These are phyloP conservation scores for Apocrypta bakeri DNA, from an alignment of 1,140 invertebrate species.

Conservation along the genomic window DNA sequence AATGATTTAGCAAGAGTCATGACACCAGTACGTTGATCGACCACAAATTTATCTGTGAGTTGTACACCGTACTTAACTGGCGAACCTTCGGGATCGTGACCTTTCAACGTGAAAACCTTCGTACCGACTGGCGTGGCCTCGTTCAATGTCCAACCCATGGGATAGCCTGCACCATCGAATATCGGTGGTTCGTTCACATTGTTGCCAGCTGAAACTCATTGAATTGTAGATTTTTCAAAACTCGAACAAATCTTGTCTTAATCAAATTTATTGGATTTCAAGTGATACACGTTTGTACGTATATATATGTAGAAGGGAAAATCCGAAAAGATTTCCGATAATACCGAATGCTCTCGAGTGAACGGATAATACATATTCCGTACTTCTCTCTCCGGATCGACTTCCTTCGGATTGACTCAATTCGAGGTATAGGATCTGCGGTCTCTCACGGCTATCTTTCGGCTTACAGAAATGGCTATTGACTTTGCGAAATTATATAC, in stretches of 20 bases:
- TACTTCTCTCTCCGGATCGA: slow-evolving; percentile 1
- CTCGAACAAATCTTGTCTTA: too few species aligned
- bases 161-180: slow-evolving; percentile 67
- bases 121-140: slow-evolving; percentile 86
- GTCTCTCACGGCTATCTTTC: not conserved
- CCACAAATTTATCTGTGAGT: slow-evolving; percentile 86
- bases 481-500: not conserved
- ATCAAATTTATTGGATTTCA: too few species aligned
- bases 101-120: slow-evolving; percentile 84
- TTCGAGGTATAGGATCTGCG: not conserved
- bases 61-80: slow-evolving; percentile 83
- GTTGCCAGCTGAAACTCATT: slow-evolving; percentile 65
- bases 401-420: slow-evolving; percentile 2
- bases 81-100: slow-evolving; percentile 86
- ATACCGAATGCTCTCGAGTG: slow-evolving; percentile 3
- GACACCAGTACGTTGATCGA: slow-evolving; percentile 84
- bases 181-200: slow-evolving; percentile 73
- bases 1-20: slow-evolving; percentile 86
- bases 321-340: slow-evolving; percentile 36
- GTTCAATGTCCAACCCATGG: slow-evolving; percentile 77
- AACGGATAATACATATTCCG: slow-evolving; percentile 27
- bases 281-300: too few species aligned
- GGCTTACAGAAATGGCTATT: not conserved
- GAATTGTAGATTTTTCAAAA: not conserved
- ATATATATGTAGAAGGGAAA: not conserved